Evolutionary conservation across 2,113 vertebrate genomes (phyloP), one percentile per base, ranked within the genome.

Genomic region (Psettodes erumei): DNA sequence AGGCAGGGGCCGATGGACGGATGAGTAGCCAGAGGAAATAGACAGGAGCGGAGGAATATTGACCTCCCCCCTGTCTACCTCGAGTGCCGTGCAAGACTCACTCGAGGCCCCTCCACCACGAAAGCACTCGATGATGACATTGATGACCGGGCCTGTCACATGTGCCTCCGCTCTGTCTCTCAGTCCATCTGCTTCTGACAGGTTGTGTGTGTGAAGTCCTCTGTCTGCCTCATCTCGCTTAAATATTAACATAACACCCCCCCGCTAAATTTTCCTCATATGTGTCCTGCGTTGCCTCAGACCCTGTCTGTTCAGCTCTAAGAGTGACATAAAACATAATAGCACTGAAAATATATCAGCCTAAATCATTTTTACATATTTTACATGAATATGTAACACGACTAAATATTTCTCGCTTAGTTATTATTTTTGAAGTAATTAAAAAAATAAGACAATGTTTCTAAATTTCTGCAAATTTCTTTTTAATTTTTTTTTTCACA

Each of bases 111-210:
- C 23, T 71, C 50, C 15, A 2, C 33, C 67, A 42, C 38, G 32
- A 70, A 72, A 74, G 75, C 54, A 28, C 33, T 71, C 37, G 27
- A 58, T 13, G 51, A 73, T 45, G 33, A 8, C 68, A 82, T 75
- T 83, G 43, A 79, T 82, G 68, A 51, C 28, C 8, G 18, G 35
- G 42, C 51, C 61, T 75, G 75, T 81, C 72, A 70, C 38, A 85
- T 32, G n/a, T 4, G 47, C 71, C 78, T 83, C 55, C 54, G 18
- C 32, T 71, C 25, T 12, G 33, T 54, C 54, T 84, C 60, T 61
- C 10, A n/a, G 64, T 77, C 54, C 59, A 37, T 65, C 67, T 64
- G 43, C 38, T 51, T 72, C 67, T 76, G 79, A 81, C 73, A 48
- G 63, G 43, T 28, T 51, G 21, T 16, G 6, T 42, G 40, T 43